Percentiles rank a stretch among this genome's conserved stretches.
phyloP scores from a whole-genome alignment of 1,140 invertebrate genomes.

The Hesperophylax magnus region DNA sequence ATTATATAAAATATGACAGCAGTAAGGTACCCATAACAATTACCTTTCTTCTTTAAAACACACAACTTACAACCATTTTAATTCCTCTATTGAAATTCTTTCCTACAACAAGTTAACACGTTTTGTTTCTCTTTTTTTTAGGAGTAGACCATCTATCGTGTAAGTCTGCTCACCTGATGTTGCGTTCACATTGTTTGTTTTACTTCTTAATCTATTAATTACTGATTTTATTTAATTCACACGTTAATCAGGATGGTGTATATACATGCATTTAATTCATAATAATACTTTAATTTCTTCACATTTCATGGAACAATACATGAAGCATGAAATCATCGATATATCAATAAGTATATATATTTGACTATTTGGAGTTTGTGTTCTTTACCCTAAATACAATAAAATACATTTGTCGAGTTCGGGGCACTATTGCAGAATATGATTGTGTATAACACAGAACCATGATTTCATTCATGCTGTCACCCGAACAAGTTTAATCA shows the following conservation, averaged over 20 bases:
- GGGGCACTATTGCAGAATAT: background rate
- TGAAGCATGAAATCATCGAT: constrained; percentile 53
- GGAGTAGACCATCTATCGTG: constrained; percentile 72
- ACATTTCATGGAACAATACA: constrained; percentile 37
- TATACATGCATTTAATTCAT: constrained; percentile 45
- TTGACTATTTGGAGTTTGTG: constrained; percentile 37
- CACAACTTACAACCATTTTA: no score
- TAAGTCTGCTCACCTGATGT: constrained; percentile 64
- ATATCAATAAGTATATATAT: constrained; percentile 36
- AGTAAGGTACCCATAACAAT: background rate
- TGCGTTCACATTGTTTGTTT: constrained; percentile 54
- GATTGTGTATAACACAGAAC: constrained; percentile 45
- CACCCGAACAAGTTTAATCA: constrained; percentile 46
- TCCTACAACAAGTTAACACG: constrained; percentile 47
- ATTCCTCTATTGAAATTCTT: constrained; percentile 11
- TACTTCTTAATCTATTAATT: constrained; percentile 55
- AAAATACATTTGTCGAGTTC: constrained; percentile 3
- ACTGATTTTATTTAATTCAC: constrained; percentile 51
- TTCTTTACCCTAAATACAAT: constrained; percentile 18
- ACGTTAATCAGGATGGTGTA: constrained; percentile 47
- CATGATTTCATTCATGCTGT: constrained; percentile 57
- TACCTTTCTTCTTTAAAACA: background rate
- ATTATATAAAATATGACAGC: constrained; percentile 2
- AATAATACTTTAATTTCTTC: constrained; percentile 40
- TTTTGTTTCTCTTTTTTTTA: constrained; percentile 69